Conservation (phyloP, 2,888 invertebrate species). For the Sarcophaga subvicina region DNA sequence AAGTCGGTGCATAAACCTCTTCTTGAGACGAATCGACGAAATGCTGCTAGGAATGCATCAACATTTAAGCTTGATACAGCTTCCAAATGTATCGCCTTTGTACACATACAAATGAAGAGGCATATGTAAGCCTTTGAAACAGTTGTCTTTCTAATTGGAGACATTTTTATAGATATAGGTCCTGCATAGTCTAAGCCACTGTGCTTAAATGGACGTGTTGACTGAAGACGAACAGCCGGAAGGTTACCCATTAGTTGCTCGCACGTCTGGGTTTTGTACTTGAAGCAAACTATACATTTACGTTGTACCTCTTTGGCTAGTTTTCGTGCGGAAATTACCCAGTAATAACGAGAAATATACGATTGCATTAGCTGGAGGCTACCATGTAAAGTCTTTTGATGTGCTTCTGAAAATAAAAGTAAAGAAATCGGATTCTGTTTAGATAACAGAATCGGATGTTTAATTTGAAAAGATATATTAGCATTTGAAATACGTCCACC, state of each 20-base stretch:
- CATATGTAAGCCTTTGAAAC: background rate
- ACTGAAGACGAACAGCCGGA: background rate
- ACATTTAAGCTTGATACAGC: background rate
- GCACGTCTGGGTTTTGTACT: background rate
- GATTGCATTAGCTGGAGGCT: slow-evolving; percentile 15
- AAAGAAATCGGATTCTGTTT: background rate
- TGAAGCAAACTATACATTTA: slow-evolving; percentile 8
- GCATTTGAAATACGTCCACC: slow-evolving; percentile 8
- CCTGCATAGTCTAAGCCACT: slow-evolving; percentile 14
- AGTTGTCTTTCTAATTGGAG: background rate
- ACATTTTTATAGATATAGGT: background rate
- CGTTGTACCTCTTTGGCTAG: slow-evolving; percentile 15
- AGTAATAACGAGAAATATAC: background rate
- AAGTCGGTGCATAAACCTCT: slow-evolving; percentile 8
- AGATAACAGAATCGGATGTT: slow-evolving; percentile 19
- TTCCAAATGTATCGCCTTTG: too few relatives aligned
- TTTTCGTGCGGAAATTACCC: slow-evolving; percentile 8
- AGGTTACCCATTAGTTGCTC: background rate
- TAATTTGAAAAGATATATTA: background rate
- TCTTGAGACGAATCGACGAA: background rate
- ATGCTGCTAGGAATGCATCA: slow-evolving; percentile 7
- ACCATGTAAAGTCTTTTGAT: slow-evolving; percentile 15
- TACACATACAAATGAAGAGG: too few relatives aligned
- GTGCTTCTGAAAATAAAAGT: slow-evolving; percentile 13
- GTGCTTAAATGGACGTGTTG: background rate